Conservation (phyloP, 1,140 invertebrate species). For the Apocrypta bakeri region DNA sequence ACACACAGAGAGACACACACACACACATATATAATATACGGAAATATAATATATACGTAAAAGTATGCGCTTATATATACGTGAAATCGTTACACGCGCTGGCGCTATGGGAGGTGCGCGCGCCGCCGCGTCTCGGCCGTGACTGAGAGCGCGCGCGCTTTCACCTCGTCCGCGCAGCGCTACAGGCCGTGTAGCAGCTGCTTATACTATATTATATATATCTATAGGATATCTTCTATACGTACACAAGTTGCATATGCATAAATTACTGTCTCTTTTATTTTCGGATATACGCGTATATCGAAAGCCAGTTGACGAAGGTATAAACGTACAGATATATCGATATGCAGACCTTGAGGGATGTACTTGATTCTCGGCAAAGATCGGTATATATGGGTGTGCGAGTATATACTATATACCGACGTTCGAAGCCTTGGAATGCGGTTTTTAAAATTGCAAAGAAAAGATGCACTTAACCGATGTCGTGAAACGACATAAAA, state of each 20-base stretch:
- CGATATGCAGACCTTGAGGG: slow-evolving; percentile 24
- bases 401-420: too few species aligned
- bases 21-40: too few species aligned
- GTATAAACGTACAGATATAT: too few species aligned
- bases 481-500: too few species aligned
- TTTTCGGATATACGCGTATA: too few species aligned
- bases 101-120: slow-evolving; percentile 52
- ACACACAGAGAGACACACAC: too few species aligned
- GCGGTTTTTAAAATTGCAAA: neutral
- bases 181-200: neutral
- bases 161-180: slow-evolving; percentile 59
- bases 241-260: neutral
- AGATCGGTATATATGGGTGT: neutral
- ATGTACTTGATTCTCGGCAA: too few species aligned
- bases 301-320: too few species aligned
- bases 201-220: neutral
- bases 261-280: neutral
- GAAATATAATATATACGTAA: too few species aligned
- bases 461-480: too few species aligned
- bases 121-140: slow-evolving; percentile 69
- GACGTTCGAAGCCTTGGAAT: neutral
- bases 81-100: too few species aligned
- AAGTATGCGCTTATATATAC: too few species aligned
- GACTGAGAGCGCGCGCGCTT: slow-evolving; percentile 73
- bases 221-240: neutral